Conservation (phyloP, 2,888 invertebrate species). For the Matsumyia berberina region DNA sequence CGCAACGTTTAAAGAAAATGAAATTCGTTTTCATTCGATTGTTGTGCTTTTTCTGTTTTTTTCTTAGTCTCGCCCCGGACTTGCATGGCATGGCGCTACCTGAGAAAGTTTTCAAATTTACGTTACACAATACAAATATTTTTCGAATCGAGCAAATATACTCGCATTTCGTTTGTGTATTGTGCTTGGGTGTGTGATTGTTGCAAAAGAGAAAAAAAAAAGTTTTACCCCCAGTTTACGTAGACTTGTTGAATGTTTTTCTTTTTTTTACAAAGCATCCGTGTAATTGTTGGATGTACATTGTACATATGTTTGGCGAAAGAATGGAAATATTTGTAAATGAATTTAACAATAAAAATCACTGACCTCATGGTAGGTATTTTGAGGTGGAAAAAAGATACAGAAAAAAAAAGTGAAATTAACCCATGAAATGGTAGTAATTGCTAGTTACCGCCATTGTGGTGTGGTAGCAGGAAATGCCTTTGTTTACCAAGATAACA, state of each 20-base stretch:
- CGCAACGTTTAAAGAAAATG: conserved; percentile 5
- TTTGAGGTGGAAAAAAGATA: not conserved
- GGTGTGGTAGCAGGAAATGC: conserved; percentile 33
- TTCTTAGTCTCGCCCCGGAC: not conserved
- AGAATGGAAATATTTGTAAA: not conserved
- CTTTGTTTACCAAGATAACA: conserved; percentile 24
- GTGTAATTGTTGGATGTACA: not conserved
- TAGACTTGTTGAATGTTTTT: not conserved
- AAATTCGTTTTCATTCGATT: conserved; percentile 8
- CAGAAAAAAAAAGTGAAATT: conserved; percentile 29
- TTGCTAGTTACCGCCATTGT: conserved; percentile 34
- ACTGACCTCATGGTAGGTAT: conserved; percentile 22
- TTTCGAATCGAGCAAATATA: conserved; percentile 8
- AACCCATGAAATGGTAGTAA: conserved; percentile 43
- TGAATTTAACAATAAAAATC: conserved; percentile 19
- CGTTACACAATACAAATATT: conserved; percentile 15
- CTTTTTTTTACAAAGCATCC: not conserved
- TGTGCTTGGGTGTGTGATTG: not conserved
- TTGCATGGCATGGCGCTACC: not conserved
- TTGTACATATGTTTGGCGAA: not conserved
- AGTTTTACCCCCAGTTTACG: not conserved
- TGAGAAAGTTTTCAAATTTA: conserved; percentile 13
- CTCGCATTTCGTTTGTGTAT: not conserved
- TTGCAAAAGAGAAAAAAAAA: conserved; percentile 18
- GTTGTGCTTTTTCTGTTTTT: not conserved